Evolutionary conservation across 1,140 invertebrate genomes (phyloP).

Genomic region (Linepithema humile): DNA sequence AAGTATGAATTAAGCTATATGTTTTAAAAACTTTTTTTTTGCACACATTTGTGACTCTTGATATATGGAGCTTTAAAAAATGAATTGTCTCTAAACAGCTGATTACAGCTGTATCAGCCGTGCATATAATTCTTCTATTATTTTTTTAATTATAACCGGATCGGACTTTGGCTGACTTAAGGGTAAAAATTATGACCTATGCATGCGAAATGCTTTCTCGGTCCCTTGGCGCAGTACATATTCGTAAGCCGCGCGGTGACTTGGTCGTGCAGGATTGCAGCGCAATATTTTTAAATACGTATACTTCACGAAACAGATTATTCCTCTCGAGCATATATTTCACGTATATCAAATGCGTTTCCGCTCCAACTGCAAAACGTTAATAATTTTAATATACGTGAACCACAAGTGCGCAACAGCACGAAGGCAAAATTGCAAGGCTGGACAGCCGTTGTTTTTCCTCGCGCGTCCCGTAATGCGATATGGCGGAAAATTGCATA

Average conservation of each 20-base stretch:
- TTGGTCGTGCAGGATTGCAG: conserved; percentile 27
- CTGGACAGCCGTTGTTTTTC: conserved; percentile 43
- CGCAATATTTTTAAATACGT: conserved; percentile 36
- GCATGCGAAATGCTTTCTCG: conserved; percentile 8
- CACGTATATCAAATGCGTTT: conserved; percentile 50
- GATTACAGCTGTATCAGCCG: neutral
- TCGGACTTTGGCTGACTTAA: neutral
- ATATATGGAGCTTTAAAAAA: too few species aligned
- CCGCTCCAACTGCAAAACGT: conserved; percentile 45
- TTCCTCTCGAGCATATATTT: conserved; percentile 41
- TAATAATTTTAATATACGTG: conserved; percentile 56
- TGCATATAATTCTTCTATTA: neutral
- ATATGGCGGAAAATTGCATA: conserved; percentile 57
- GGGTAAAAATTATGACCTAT: conserved; percentile 7
- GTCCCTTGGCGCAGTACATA: neutral
- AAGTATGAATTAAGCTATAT: too few species aligned
- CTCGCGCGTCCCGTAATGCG: conserved; percentile 46
- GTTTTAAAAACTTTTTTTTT: too few species aligned
- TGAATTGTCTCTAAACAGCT: neutral
- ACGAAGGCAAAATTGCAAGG: conserved; percentile 45
- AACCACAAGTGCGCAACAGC: conserved; percentile 33
- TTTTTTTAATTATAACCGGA: neutral
- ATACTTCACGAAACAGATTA: conserved; percentile 48
- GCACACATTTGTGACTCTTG: too few species aligned
- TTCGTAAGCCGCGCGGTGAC: neutral